Conservation (phyloP, 1,140 invertebrate species). For the Cyphomyrmex costatus region DNA sequence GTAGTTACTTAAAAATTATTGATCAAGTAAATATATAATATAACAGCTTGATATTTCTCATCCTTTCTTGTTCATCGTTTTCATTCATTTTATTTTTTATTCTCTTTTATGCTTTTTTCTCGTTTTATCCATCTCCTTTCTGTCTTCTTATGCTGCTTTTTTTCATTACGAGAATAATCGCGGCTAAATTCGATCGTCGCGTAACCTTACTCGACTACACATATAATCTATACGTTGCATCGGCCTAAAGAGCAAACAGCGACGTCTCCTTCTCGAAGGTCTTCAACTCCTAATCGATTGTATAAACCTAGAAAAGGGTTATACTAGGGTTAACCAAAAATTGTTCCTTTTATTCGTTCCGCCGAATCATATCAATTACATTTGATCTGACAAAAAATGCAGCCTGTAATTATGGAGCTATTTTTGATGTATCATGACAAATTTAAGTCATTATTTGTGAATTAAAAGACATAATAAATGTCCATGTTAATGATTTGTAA, state of each 20-base stretch:
- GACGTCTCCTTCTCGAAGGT: constrained; percentile 59
- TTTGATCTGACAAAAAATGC: not conserved
- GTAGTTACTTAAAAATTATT: not conserved
- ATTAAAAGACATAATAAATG: constrained; percentile 8
- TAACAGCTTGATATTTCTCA: not conserved
- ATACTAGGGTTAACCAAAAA: not conserved
- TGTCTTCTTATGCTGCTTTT: constrained; percentile 15
- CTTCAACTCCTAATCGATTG: constrained; percentile 67
- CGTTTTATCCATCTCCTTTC: not conserved
- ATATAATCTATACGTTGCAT: constrained; percentile 38
- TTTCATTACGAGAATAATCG: constrained; percentile 50
- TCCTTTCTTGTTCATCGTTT: not conserved
- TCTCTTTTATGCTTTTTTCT: constrained; percentile 21
- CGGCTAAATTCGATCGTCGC: constrained; percentile 42
- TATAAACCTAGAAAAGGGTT: constrained; percentile 41
- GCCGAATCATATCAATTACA: not conserved
- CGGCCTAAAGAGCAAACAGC: constrained; percentile 55
- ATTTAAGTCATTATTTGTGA: not conserved
- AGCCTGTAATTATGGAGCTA: not conserved
- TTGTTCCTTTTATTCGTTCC: too few relatives aligned
- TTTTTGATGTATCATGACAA: not conserved
- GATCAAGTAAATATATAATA: too few relatives aligned
- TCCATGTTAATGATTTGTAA: not conserved
- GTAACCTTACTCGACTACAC: constrained; percentile 13
- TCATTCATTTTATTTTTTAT: constrained; percentile 16